Conservation (phyloP, 2,113 vertebrate genomes). For the Rhipidura dahli region DNA sequence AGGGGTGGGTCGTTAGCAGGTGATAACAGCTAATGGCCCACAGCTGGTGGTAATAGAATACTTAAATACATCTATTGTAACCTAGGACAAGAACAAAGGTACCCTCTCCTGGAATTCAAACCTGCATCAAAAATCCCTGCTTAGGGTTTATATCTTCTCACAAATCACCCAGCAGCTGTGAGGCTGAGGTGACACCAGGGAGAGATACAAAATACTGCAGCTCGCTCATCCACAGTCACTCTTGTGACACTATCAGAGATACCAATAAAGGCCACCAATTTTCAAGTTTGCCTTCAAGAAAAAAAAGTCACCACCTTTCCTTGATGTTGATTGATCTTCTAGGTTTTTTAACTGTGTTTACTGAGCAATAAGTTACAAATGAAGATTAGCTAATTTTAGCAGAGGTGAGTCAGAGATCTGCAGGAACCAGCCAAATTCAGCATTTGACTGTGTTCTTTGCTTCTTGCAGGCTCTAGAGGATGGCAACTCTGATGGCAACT, state of each 20-base stretch:
- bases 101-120: neutral
- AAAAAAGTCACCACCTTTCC: neutral
- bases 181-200: neutral
- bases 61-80: no score
- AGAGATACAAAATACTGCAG: neutral
- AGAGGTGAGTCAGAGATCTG: neutral
- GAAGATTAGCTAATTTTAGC: neutral
- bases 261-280: neutral
- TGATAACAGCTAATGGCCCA: no score
- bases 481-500: rapidly evolving
- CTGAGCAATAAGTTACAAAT: neutral
- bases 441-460: neutral
- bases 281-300: neutral
- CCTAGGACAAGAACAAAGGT: neutral
- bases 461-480: neutral
- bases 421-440: neutral
- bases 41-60: no score
- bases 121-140: neutral
- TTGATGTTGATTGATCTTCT: neutral
- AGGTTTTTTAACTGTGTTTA: neutral
- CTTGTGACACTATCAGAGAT: neutral
- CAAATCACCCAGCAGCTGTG: neutral
- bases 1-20: no score
- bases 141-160: neutral
- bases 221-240: neutral